Conservation (phyloP, 2,888 invertebrate genomes). For the Gryllus longicercus region DNA sequence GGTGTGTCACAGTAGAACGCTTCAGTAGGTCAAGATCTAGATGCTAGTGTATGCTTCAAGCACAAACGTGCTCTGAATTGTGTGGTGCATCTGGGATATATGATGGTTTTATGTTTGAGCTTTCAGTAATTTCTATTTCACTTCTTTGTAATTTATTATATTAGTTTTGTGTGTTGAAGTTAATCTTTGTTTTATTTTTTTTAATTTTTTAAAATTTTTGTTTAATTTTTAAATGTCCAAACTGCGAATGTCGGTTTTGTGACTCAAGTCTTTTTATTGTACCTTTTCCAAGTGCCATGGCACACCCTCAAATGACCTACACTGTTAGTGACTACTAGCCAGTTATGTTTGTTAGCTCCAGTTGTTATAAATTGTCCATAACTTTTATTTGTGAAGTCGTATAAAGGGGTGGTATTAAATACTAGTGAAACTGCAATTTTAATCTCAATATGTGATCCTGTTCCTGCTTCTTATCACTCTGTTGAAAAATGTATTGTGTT, state of each 20-base stretch:
- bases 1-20: conserved; percentile 1
- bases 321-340: not conserved
- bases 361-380: too few species aligned
- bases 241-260: not conserved
- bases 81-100: not conserved
- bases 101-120: conserved; percentile 8
- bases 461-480: too few species aligned
- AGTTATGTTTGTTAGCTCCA: not conserved
- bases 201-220: too few species aligned
- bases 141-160: conserved; percentile 2
- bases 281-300: not conserved
- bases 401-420: too few species aligned
- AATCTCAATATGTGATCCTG: too few species aligned
- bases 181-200: not conserved
- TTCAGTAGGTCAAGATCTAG: not conserved
- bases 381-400: too few species aligned
- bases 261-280: not conserved
- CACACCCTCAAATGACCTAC: not conserved
- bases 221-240: not conserved
- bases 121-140: not conserved
- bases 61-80: not conserved
- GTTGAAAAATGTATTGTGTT: too few species aligned
- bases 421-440: too few species aligned
- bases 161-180: not conserved
- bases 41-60: not conserved